A percentile compares a stretch with the other conserved stretches of the same genome.
Conservation (phyloP, 2,888 invertebrate species). For the Tenthredo amoena region DNA sequence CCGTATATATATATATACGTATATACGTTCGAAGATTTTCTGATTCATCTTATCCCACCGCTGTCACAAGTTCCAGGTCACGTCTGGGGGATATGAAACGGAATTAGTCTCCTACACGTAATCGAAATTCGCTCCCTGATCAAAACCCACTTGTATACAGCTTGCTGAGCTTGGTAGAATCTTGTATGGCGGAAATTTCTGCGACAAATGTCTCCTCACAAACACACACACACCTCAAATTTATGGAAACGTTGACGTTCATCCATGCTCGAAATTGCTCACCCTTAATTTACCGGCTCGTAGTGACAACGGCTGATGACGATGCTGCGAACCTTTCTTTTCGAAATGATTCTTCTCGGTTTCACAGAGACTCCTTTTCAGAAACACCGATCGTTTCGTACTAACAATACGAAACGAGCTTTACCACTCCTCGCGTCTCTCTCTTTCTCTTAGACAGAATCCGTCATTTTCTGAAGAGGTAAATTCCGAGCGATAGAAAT, state of each 20-base stretch:
- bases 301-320: not conserved
- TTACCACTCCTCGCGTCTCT: not conserved
- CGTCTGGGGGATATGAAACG: not conserved
- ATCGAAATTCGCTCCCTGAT: not conserved
- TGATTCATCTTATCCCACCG: constrained; percentile 8
- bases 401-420: not conserved
- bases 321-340: not conserved
- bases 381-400: no score
- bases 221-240: not conserved
- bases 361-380: no score
- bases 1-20: not conserved
- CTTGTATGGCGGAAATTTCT: not conserved
- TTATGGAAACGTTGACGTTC: not conserved
- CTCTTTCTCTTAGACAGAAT: not conserved
- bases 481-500: not conserved
- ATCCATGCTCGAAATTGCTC: not conserved
- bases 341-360: no score
- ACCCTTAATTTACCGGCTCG: not conserved
- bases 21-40: not conserved
- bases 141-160: not conserved
- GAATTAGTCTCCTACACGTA: not conserved
- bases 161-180: not conserved
- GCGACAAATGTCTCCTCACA: not conserved
- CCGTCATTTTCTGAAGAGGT: not conserved
- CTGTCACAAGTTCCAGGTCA: not conserved